phyloP scores from a whole-genome alignment of 2,888 invertebrate genomes.

The Steinernema carpocapsae region DNA sequence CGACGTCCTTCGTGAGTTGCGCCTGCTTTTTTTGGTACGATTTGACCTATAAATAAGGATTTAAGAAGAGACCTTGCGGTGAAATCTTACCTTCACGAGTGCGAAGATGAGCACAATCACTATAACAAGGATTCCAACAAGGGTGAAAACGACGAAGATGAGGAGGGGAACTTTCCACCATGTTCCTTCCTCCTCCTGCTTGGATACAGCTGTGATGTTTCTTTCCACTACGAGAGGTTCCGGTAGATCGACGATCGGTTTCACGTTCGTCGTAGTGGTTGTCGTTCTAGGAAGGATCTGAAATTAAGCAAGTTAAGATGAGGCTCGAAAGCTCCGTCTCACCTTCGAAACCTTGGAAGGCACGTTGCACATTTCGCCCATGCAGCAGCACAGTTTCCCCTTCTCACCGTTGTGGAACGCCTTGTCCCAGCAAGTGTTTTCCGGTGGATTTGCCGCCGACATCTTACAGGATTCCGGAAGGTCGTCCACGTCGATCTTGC shows the following conservation, averaged over 20 bases:
- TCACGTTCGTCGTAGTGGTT: background rate
- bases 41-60: background rate
- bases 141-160: conserved; percentile 1
- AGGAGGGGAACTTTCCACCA: conserved; percentile 3
- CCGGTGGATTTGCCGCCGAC: background rate
- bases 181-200: background rate
- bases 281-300: conserved; percentile 17
- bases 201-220: too few relatives aligned
- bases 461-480: background rate
- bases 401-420: conserved; percentile 11
- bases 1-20: background rate
- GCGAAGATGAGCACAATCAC: background rate
- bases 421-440: background rate
- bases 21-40: background rate
- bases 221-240: too few relatives aligned
- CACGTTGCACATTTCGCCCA: background rate
- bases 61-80: background rate
- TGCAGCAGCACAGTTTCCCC: conserved; percentile 17
- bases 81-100: conserved; percentile 9
- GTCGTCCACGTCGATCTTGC: conserved; percentile 17
- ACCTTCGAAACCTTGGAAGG: background rate
- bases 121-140: background rate
- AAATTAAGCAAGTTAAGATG: background rate
- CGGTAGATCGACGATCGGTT: background rate
- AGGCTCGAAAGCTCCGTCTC: background rate